phyloP scores from a whole-genome alignment of 2,888 invertebrate species.

The Dynastes maya region DNA sequence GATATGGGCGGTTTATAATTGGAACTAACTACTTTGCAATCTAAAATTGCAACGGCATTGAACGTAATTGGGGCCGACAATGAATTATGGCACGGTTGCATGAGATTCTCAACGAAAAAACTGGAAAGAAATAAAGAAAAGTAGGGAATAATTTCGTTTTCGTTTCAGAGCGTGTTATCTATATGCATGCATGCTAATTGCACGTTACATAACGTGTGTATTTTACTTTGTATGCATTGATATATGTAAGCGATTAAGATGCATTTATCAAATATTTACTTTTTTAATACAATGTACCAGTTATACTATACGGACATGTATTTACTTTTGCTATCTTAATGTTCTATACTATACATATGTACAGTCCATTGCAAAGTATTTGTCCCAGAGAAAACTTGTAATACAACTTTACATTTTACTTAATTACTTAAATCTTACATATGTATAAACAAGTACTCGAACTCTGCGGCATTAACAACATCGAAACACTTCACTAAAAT shows the following conservation, averaged over 20 bases:
- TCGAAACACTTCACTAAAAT: no score
- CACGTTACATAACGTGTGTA: background rate
- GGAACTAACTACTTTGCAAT: background rate
- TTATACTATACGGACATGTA: no score
- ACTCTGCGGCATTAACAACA: no score
- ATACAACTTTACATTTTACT: no score
- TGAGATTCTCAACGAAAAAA: background rate
- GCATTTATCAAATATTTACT: background rate
- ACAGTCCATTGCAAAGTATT: no score
- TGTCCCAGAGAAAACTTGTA: no score
- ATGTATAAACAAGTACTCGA: no score
- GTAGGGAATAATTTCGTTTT: no score
- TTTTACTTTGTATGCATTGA: background rate
- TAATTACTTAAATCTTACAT: no score
- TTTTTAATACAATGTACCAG: background rate
- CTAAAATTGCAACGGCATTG: constrained; percentile 16
- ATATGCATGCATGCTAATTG: background rate
- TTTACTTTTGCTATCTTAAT: background rate
- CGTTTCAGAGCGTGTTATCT: no score
- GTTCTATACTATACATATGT: background rate
- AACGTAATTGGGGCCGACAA: constrained; percentile 14
- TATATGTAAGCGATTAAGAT: background rate
- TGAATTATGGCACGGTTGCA: constrained; percentile 2
- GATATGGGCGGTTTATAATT: background rate
- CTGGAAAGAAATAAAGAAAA: no score